These are phyloP conservation scores for Cathartes aura DNA, from an alignment of 2,113 vertebrate genomes.

Conservation along the genomic window DNA sequence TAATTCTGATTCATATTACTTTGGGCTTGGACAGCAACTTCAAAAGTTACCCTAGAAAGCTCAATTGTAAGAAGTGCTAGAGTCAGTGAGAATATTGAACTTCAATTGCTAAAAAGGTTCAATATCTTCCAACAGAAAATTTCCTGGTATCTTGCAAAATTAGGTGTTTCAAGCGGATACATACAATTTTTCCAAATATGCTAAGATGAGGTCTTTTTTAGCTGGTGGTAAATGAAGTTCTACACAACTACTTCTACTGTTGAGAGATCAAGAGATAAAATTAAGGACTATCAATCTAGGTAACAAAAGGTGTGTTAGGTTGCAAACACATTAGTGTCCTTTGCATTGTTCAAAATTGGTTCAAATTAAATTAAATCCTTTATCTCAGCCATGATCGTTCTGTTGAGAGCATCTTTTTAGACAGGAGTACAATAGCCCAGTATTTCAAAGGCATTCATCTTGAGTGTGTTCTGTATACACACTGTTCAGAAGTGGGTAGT, in stretches of 20 bases:
- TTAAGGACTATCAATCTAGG: neutral
- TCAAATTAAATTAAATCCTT: neutral
- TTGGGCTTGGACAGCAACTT: neutral
- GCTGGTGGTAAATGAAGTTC: neutral
- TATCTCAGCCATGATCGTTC: neutral
- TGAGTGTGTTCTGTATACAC: neutral
- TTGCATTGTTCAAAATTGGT: neutral
- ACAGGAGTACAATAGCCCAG: neutral
- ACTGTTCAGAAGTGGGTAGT: neutral
- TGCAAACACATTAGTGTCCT: neutral
- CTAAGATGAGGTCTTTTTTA: neutral
- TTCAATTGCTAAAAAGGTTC: neutral
- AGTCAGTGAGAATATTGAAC: neutral
- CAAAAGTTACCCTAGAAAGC: neutral
- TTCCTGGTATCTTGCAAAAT: neutral
- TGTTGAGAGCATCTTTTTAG: neutral
- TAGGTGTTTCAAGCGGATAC: neutral
- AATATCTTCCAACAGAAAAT: neutral
- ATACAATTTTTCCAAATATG: neutral
- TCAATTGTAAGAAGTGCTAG: neutral
- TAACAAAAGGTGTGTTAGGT: neutral
- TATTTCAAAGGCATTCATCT: neutral
- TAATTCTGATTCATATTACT: neutral
- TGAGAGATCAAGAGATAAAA: neutral
- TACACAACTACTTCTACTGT: neutral